phyloP scores from a whole-genome alignment of 2,797 vertebrate species.

The Schizopygopsis pylzovi region DNA sequence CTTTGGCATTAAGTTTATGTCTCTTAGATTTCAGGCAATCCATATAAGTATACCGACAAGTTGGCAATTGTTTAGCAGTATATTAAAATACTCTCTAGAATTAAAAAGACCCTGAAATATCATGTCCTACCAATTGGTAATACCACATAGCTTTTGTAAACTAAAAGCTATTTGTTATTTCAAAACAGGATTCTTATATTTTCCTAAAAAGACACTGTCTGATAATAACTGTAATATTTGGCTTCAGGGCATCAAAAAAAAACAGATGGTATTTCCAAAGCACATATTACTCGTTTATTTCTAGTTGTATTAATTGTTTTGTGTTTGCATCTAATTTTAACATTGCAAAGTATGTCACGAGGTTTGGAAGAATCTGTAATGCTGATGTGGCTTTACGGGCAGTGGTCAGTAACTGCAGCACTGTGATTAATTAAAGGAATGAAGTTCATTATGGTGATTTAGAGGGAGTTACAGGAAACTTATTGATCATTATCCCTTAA shows the following conservation, averaged over 20 bases:
- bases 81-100: too few relatives aligned
- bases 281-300: neutral
- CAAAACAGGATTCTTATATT: neutral
- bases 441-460: slow-evolving; percentile 86
- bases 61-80: too few relatives aligned
- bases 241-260: neutral
- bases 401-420: slow-evolving; percentile 71
- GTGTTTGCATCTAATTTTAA: slow-evolving; percentile 26
- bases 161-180: neutral
- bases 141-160: too few relatives aligned
- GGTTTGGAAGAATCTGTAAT: slow-evolving; percentile 68
- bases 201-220: neutral
- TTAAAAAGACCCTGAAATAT: too few relatives aligned
- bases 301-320: neutral
- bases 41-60: too few relatives aligned
- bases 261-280: neutral
- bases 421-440: slow-evolving; percentile 83
- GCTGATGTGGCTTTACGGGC: slow-evolving; percentile 71
- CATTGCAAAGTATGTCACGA: slow-evolving; percentile 55
- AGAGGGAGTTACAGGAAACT: slow-evolving; percentile 81
- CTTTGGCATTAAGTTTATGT: too few relatives aligned
- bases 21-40: too few relatives aligned
- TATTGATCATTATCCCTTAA: slow-evolving; percentile 86
- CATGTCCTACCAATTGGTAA: too few relatives aligned
- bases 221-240: neutral